Evolutionary conservation across 2,113 vertebrate species (phyloP).

Genomic region (Salminus brasiliensis): DNA sequence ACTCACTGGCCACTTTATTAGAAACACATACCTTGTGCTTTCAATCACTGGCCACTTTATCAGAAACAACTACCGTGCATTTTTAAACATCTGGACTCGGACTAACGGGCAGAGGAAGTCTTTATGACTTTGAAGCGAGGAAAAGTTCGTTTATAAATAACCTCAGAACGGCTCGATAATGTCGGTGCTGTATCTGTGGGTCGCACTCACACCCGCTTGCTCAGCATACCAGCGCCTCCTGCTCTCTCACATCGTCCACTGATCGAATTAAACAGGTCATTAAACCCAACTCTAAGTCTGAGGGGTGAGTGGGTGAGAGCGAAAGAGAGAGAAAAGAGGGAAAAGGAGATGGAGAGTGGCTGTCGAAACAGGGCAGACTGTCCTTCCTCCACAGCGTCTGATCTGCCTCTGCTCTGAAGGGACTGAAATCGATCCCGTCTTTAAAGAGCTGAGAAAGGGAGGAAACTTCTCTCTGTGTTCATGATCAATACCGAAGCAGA

Average conservation of each 20-base stretch:
- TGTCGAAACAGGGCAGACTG: slow-evolving; percentile 3
- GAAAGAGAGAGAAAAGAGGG: not conserved
- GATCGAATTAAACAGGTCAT: slow-evolving; percentile 27
- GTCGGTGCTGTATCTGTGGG: not conserved
- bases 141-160: not conserved
- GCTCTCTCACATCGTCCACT: not conserved
- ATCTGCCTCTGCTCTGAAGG: slow-evolving; percentile 2
- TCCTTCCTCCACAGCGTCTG: not conserved
- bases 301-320: not conserved
- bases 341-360: not conserved
- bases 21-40: too few species aligned
- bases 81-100: too few species aligned
- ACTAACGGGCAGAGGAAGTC: too few species aligned
- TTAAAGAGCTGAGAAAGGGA: not conserved
- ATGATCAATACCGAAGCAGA: not conserved
- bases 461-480: not conserved
- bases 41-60: too few species aligned
- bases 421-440: not conserved
- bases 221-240: not conserved
- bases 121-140: not conserved
- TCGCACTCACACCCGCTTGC: not conserved
- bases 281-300: not conserved
- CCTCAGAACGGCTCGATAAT: slow-evolving; percentile 1
- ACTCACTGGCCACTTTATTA: too few species aligned
- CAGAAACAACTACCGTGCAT: too few species aligned